Conservation (phyloP, 2,888 invertebrate species). For the Eueremaeus valkanovi region DNA sequence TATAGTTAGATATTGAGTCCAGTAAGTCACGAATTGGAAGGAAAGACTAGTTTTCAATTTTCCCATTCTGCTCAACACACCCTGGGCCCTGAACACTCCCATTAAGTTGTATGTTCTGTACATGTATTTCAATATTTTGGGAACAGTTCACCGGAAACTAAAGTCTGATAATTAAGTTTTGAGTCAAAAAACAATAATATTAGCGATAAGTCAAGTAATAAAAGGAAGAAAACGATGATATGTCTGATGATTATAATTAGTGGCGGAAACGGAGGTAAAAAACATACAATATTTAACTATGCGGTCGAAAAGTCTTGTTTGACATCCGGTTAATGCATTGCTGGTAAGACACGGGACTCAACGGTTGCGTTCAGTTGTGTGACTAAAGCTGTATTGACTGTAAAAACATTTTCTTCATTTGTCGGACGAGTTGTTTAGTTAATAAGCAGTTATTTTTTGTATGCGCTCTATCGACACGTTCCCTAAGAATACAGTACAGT, state of each 20-base stretch:
- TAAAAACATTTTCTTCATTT: neutral
- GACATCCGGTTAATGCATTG: conserved; percentile 17
- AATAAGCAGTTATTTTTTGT: conserved; percentile 20
- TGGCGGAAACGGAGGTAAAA: conserved; percentile 3
- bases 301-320: neutral
- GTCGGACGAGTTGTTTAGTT: conserved; percentile 10
- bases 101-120: no score
- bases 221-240: neutral
- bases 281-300: no score
- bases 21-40: conserved; percentile 19
- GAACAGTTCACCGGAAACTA: conserved; percentile 17
- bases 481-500: neutral
- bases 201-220: neutral
- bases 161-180: conserved; percentile 9
- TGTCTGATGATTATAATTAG: neutral
- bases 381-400: neutral
- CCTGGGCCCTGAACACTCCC: neutral
- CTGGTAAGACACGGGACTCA: neutral
- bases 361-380: neutral
- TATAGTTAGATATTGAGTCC: neutral
- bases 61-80: neutral
- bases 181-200: conserved; percentile 15
- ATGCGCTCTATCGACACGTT: conserved; percentile 7
- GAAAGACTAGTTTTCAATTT: conserved; percentile 18
- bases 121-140: neutral